phyloP scores from a whole-genome alignment of 2,888 invertebrate species.

The Limnephilus lunatus region DNA sequence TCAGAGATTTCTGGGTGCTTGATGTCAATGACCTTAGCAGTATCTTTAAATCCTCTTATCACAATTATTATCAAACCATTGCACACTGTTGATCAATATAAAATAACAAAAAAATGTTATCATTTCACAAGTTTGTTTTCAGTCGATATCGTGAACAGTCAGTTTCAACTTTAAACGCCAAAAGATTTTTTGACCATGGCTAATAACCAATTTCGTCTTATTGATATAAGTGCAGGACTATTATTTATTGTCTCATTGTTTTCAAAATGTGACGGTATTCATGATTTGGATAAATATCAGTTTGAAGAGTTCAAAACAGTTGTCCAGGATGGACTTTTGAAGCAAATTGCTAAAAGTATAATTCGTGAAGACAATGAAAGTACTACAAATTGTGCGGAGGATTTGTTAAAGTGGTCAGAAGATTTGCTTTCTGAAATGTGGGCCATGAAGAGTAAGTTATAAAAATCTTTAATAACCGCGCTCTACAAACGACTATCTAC shows the following conservation, averaged over 20 bases:
- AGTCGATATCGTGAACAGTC: not conserved
- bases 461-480: no score
- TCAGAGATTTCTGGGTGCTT: no score
- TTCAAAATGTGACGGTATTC: not conserved
- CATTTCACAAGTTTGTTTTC: not conserved
- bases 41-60: not conserved
- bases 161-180: not conserved
- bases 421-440: not conserved
- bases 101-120: not conserved
- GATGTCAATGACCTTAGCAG: not conserved
- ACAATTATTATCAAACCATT: not conserved
- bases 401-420: constrained; percentile 3
- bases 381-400: not conserved
- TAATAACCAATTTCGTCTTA: not conserved
- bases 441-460: constrained; percentile 13
- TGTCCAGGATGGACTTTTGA: constrained; percentile 7
- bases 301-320: not conserved
- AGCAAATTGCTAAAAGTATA: not conserved
- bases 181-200: not conserved
- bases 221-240: not conserved
- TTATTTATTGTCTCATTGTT: not conserved
- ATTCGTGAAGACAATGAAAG: not conserved
- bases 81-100: no score
- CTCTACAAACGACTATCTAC: no score
- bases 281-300: not conserved